Base-by-base conservation (phyloP, 2,888 invertebrate genomes). In the Hetaerina titia region DNA sequence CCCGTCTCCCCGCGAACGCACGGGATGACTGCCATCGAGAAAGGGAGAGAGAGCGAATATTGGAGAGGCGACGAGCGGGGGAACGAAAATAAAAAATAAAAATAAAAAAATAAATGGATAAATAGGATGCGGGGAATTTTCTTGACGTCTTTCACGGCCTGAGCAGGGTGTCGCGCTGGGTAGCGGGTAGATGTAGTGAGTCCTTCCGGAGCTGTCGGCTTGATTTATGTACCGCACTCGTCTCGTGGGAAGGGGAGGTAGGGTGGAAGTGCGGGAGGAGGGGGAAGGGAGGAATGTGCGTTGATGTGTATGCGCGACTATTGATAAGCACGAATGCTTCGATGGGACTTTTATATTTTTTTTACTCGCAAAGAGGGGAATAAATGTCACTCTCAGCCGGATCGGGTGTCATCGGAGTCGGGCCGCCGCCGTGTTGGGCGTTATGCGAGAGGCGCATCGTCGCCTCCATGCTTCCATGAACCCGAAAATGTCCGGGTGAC, bases 151-250 rank as follows among this genome's bases (percentile, higher is more conserved):
- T 22, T 25, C 25, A 31, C 57, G 89, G 17, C 60, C 60, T 11
- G 60, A 22, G 25, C 57, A 13, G 19, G 60, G 60, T 8, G 60
- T n/a, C 25, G 31, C 11, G 17, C 9, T 13, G 90, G 90, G 31
- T 15, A 17, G 64, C 31, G 31, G 90, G 22, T 0, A 56, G 64
- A 13, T 56, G 90, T 31, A 25, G 15, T 31, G 31, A 64, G 31
- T 45, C 64, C 64, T 45, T 22, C 45, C 56, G 56, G 45, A 64
- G 45, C 64, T 15, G 64, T 45, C 45, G 45, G 45, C 56, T 63
- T 90, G 90, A 90, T 90, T 90, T 90, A 90, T 64, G 64, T 19
- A 31, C 81, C 69, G 2, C 45, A 45, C 22, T 31, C 81, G 11
- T 31, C 2, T 81, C 31, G 81, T n/a, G 22, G 22, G 5, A 9